Percentiles rank a stretch among this genome's conserved stretches.
These are phyloP conservation scores for Sparidentex hasta DNA, from an alignment of 2,797 vertebrate species.

Conservation along the genomic window DNA sequence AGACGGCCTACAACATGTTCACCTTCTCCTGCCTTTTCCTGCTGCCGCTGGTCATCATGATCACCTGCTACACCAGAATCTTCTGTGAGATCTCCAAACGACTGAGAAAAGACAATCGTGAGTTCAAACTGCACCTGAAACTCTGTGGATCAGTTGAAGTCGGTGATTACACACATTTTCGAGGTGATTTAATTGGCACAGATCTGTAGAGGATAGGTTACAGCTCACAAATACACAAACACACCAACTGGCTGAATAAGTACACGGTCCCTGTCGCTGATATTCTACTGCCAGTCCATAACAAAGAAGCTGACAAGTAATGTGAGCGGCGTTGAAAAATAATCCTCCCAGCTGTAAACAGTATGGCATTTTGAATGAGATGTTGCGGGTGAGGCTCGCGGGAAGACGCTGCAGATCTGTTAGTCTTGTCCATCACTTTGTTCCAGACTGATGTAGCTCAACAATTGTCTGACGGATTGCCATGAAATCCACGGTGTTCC, in stretches of 20 bases:
- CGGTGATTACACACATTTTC: background rate
- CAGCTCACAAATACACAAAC: too few species aligned
- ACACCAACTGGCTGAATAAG: background rate
- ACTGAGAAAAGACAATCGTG: slow-evolving; percentile 86
- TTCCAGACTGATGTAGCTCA: too few species aligned
- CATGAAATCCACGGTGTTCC: background rate
- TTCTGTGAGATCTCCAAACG: slow-evolving; percentile 90
- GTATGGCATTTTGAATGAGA: background rate
- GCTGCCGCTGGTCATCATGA: slow-evolving; percentile 91
- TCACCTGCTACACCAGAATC: slow-evolving; percentile 90
- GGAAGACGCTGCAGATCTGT: background rate
- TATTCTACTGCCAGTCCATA: too few species aligned
- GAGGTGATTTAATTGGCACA: background rate
- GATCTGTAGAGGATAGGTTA: background rate
- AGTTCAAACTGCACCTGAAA: slow-evolving; percentile 63
- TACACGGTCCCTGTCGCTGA: background rate
- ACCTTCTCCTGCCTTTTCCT: slow-evolving; percentile 91
- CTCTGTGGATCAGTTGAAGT: background rate
- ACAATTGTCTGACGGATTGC: too few species aligned
- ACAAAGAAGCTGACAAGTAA: background rate
- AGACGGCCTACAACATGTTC: slow-evolving; percentile 92
- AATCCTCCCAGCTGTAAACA: background rate
- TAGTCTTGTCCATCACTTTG: background rate
- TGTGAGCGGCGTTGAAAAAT: background rate
- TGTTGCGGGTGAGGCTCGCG: background rate